A percentile compares a stretch with the other conserved stretches of the same genome.
phyloP scores from a whole-genome alignment of 2,888 invertebrate genomes.

The Lamellibrachia satsuma region DNA sequence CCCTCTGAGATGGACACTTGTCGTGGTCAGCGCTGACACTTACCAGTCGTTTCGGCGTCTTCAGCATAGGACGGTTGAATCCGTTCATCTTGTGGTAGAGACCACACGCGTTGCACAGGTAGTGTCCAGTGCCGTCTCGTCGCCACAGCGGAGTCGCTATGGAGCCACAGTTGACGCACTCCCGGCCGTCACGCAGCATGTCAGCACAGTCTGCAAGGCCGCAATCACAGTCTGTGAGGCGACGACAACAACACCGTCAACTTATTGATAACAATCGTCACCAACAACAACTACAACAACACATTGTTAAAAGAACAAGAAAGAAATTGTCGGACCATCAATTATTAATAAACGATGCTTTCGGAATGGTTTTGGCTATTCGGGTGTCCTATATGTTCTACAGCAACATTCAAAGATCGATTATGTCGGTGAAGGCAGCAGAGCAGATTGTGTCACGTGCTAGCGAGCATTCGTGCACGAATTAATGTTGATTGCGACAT shows the following conservation, averaged over 20 bases:
- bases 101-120: conserved; percentile 98
- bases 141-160: conserved; percentile 97
- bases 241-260: not conserved
- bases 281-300: not conserved
- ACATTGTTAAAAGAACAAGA: not conserved
- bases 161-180: conserved; percentile 97
- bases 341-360: too few relatives aligned
- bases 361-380: too few relatives aligned
- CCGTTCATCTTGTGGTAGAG: conserved; percentile 99
- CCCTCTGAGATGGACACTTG: not conserved
- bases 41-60: conserved; percentile 97
- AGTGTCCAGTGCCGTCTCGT: conserved; percentile 95
- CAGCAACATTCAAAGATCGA: not conserved
- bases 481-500: too few relatives aligned
- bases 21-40: conserved; percentile 66
- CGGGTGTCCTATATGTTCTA: too few relatives aligned
- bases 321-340: too few relatives aligned
- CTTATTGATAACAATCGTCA: not conserved
- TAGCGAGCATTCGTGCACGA: too few relatives aligned
- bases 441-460: too few relatives aligned
- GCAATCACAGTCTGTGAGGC: not conserved
- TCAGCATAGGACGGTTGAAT: conserved; percentile 95
- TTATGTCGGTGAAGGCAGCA: too few relatives aligned
- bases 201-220: conserved; percentile 25
- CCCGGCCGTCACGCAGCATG: conserved; percentile 79